Conservation (phyloP, 2,113 vertebrate species). For the Corythoichthys intestinalis region DNA sequence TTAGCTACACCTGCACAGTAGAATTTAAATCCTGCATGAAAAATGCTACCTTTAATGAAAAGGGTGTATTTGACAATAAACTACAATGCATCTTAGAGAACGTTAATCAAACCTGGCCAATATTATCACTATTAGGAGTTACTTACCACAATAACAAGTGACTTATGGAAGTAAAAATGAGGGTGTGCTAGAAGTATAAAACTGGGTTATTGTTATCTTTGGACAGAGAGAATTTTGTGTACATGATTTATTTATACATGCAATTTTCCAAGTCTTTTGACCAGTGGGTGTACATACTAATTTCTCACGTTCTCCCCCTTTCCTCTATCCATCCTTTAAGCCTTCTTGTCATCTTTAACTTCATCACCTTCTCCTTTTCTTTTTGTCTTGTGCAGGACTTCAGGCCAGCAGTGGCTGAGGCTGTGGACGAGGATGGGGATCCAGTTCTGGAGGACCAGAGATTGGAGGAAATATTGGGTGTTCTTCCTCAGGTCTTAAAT, state of each 20-base stretch:
- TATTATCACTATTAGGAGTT: background rate
- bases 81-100: background rate
- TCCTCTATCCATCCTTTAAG: conserved; percentile 10
- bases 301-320: background rate
- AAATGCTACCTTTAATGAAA: background rate
- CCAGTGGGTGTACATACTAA: background rate
- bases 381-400: conserved; percentile 75
- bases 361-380: background rate
- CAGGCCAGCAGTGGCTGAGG: conserved; percentile 71
- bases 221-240: background rate
- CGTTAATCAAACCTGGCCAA: background rate
- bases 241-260: background rate
- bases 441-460: conserved; percentile 72
- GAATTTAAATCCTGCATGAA: background rate
- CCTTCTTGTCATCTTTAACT: conserved; percentile 12
- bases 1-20: background rate
- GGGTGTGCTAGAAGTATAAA: background rate
- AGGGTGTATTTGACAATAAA: background rate
- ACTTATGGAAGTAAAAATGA: background rate
- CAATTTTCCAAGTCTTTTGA: background rate
- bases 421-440: conserved; percentile 68
- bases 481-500: conserved; percentile 79
- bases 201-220: background rate
- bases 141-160: too few species aligned
- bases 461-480: conserved; percentile 77